phyloP scores from a whole-genome alignment of 2,797 vertebrate genomes.

The Cheirogaleus major region DNA sequence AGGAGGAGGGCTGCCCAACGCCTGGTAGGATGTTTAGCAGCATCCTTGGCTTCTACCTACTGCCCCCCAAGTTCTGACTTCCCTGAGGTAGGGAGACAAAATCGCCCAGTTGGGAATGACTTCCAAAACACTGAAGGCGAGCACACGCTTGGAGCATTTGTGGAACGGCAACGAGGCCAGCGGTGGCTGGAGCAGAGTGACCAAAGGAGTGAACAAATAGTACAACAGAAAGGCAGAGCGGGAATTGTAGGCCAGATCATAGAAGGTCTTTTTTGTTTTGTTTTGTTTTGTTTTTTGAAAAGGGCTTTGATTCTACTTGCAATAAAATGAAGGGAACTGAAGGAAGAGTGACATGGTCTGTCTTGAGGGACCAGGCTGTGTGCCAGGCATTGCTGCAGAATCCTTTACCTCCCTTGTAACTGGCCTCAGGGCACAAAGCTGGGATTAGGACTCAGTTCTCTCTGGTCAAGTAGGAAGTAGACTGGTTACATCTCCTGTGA shows the following conservation, averaged over 20 bases:
- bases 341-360: not conserved
- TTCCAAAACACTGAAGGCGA: not conserved
- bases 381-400: not conserved
- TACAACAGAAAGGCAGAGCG: not conserved
- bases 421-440: not conserved
- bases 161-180: not conserved
- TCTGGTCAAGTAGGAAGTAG: not conserved
- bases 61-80: not conserved
- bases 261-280: not conserved
- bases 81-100: not conserved
- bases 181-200: not conserved
- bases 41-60: not conserved
- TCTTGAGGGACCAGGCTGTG: not conserved
- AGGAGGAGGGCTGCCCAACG: too few species aligned
- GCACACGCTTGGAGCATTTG: too few species aligned
- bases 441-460: not conserved
- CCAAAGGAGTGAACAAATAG: not conserved
- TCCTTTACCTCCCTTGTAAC: not conserved
- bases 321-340: not conserved
- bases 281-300: not conserved
- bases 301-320: not conserved
- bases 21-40: not conserved
- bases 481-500: not conserved
- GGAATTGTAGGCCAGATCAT: not conserved
- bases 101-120: not conserved